Conservation (phyloP, 2,888 invertebrate genomes). For the Torymus auratus region DNA sequence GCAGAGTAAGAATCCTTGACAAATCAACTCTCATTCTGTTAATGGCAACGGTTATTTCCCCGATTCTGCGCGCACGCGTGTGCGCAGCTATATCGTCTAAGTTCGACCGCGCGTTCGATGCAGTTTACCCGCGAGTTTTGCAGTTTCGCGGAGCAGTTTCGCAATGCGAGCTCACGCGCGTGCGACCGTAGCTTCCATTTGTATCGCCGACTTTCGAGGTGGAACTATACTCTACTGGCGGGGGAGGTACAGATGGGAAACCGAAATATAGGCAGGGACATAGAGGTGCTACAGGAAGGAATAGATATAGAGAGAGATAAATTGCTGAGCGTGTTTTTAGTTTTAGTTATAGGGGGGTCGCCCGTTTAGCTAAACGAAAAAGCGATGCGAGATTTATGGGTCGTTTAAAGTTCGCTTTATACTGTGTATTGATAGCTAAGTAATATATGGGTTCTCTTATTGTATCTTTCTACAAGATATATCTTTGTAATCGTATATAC, state of each 20-base stretch:
- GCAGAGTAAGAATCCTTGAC: slow-evolving; percentile 54
- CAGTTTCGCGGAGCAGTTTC: slow-evolving; percentile 64
- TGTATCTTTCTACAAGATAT: no score
- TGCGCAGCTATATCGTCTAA: slow-evolving; percentile 10
- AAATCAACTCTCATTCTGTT: slow-evolving; percentile 58
- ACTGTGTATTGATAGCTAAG: no score
- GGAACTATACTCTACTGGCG: neutral
- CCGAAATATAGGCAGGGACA: neutral
- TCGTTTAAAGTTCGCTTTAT: no score
- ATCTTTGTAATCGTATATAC: no score
- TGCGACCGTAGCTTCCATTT: slow-evolving; percentile 65
- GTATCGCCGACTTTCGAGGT: slow-evolving; percentile 60
- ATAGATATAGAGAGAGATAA: neutral
- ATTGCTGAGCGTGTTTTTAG: slow-evolving; percentile 8
- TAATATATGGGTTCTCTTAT: no score
- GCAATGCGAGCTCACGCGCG: slow-evolving; percentile 35
- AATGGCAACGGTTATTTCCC: slow-evolving; percentile 60
- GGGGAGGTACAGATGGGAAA: neutral
- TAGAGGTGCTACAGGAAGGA: neutral
- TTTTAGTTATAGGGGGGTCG: no score
- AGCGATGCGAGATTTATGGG: no score
- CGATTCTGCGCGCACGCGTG: neutral
- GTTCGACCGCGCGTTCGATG: slow-evolving; percentile 48
- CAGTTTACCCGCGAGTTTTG: slow-evolving; percentile 62
- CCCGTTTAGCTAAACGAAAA: no score